Evolutionary conservation across 2,113 vertebrate genomes (phyloP).

Genomic region (Lamprotornis superbus): DNA sequence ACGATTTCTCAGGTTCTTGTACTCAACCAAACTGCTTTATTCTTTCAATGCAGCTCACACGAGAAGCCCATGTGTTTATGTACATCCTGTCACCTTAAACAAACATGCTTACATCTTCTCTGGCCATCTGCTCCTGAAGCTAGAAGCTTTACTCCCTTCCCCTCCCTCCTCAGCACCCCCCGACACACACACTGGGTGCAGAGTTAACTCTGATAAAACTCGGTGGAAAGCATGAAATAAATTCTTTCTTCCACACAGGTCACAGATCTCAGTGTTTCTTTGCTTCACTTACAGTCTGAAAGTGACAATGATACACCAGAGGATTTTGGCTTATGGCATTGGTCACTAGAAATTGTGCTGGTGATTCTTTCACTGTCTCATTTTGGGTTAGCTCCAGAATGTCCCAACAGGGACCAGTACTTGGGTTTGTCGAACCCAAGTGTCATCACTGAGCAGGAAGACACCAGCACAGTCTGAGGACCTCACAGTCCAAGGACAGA

Average conservation of each 20-base stretch:
- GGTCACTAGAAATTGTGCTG: neutral
- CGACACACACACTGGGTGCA: accelerated
- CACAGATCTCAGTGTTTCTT: neutral
- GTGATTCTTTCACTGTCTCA: neutral
- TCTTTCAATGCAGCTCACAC: neutral
- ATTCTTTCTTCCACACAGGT: neutral
- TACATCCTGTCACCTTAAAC: constrained; percentile 25
- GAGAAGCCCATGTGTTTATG: neutral
- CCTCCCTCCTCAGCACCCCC: neutral
- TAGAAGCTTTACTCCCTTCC: neutral
- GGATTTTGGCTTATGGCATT: neutral
- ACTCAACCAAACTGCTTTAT: neutral
- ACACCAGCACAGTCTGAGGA: neutral
- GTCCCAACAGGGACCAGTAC: neutral
- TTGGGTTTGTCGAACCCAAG: neutral
- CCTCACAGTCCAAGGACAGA: neutral
- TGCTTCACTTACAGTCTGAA: neutral
- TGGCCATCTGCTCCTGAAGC: constrained; percentile 7
- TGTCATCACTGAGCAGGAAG: neutral
- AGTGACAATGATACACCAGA: neutral
- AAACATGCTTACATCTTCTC: constrained; percentile 21
- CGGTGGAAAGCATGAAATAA: neutral
- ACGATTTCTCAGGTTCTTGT: neutral
- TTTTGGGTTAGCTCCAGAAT: neutral
- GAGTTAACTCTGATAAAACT: neutral